Conservation (phyloP, 2,797 vertebrate genomes). For the Myotis vivesi region DNA sequence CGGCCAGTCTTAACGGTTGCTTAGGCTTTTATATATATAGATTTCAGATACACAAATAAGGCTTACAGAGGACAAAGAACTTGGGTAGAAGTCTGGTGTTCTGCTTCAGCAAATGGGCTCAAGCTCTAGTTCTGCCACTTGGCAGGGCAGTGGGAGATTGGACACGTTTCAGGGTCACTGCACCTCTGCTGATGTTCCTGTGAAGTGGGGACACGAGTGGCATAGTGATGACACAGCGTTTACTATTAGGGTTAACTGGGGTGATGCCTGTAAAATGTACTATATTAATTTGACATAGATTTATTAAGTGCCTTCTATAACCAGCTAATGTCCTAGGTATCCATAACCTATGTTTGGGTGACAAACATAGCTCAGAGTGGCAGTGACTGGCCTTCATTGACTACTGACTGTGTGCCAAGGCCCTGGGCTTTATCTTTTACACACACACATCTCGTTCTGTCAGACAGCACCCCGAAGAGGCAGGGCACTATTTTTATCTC, state of each 20-base stretch:
- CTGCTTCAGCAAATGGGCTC: background rate
- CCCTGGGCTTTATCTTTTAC: background rate
- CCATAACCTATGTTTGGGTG: background rate
- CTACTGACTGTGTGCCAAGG: background rate
- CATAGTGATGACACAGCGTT: background rate
- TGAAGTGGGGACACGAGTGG: background rate
- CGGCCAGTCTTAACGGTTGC: no score
- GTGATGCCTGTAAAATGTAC: background rate
- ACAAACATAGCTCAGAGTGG: background rate
- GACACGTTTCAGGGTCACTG: background rate
- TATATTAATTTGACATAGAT: background rate
- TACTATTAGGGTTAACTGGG: background rate
- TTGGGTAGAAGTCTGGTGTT: background rate
- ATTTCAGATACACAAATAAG: background rate
- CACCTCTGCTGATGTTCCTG: background rate
- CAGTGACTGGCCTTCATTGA: background rate
- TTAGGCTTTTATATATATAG: no score
- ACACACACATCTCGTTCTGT: background rate
- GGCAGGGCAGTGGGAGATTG: background rate
- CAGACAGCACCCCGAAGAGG: background rate
- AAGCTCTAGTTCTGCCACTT: background rate
- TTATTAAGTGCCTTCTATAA: background rate
- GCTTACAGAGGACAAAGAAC: background rate
- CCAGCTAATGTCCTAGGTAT: background rate
- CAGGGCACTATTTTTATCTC: background rate